Evolutionary conservation across 2,797 vertebrate genomes (phyloP).

Genomic region (Hoplostethus atlanticus): DNA sequence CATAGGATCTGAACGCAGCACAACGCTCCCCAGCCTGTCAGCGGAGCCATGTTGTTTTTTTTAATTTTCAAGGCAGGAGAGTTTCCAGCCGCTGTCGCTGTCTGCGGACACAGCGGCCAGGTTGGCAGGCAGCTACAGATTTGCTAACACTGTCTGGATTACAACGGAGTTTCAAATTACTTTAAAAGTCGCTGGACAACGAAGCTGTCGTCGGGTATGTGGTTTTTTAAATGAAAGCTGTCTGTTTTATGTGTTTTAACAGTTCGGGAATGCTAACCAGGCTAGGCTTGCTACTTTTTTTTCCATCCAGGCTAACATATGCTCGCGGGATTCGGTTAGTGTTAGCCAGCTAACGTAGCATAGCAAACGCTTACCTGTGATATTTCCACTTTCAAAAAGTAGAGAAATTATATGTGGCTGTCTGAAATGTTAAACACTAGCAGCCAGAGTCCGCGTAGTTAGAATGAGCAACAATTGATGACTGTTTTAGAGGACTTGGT

Average conservation of each 20-base stretch:
- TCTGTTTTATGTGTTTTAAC: slow-evolving; percentile 3
- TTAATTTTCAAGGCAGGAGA: slow-evolving; percentile 43
- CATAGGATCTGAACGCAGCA: slow-evolving; percentile 52
- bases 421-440: too few species aligned
- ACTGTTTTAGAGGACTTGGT: slow-evolving; percentile 26
- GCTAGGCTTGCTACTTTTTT: slow-evolving; percentile 39
- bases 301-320: slow-evolving; percentile 56
- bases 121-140: slow-evolving; percentile 15
- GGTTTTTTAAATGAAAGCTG: slow-evolving; percentile 25
- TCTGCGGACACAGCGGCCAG: slow-evolving; percentile 49
- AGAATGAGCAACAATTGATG: not conserved
- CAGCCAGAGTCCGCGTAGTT: not conserved
- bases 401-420: rapidly evolving
- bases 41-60: slow-evolving; percentile 82
- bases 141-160: slow-evolving; percentile 42
- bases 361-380: not conserved
- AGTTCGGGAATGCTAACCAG: slow-evolving; percentile 15
- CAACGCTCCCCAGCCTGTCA: slow-evolving; percentile 31
- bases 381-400: not conserved
- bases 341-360: not conserved
- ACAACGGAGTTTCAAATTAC: slow-evolving; percentile 32
- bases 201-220: slow-evolving; percentile 60
- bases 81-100: slow-evolving; percentile 56
- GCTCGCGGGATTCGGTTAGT: slow-evolving; percentile 14
- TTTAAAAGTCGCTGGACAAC: slow-evolving; percentile 37